Percentiles rank a stretch among this genome's conserved stretches.
phyloP scores from a whole-genome alignment of 2,113 vertebrate genomes.

The Hypocryptadius cinnamomeus region DNA sequence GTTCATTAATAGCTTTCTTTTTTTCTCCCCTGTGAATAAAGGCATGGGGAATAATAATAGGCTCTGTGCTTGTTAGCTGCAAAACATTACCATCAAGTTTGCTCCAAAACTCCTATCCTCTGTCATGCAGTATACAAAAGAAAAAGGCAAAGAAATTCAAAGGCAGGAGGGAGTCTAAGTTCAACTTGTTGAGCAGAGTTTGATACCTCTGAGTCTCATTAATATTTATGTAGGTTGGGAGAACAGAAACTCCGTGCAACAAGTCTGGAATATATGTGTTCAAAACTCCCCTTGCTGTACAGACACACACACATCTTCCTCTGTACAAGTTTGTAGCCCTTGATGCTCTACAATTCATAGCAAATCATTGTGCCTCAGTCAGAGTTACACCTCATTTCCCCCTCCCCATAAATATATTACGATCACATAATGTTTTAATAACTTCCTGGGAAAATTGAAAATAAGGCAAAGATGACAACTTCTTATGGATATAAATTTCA shows the following conservation, averaged over 20 bases:
- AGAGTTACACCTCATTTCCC: slow-evolving; percentile 50
- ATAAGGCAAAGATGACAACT: slow-evolving; percentile 47
- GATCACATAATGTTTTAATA: slow-evolving; percentile 57
- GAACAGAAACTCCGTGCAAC: neutral
- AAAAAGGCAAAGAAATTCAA: slow-evolving; percentile 28
- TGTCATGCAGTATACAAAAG: neutral
- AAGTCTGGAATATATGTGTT: neutral
- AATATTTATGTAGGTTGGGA: slow-evolving; percentile 22
- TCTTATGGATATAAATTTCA: slow-evolving; percentile 50
- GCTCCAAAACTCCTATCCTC: neutral
- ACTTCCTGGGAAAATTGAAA: slow-evolving; percentile 51
- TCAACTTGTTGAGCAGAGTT: slow-evolving; percentile 21
- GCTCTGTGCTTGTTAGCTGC: slow-evolving; percentile 14
- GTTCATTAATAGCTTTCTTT: slow-evolving; percentile 1
- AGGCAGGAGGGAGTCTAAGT: slow-evolving; percentile 5
- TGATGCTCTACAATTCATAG: neutral
- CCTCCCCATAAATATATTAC: slow-evolving; percentile 45
- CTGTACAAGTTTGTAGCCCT: neutral
- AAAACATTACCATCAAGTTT: neutral
- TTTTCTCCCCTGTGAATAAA: neutral
- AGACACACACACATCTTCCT: neutral
- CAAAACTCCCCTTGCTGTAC: neutral
- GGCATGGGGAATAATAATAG: slow-evolving; percentile 2
- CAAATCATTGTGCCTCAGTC: slow-evolving; percentile 18
- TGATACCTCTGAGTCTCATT: neutral